A percentile compares a stretch with the other conserved stretches of the same genome.
Conservation (phyloP, 2,113 vertebrate species). For the Redunca redunca region DNA sequence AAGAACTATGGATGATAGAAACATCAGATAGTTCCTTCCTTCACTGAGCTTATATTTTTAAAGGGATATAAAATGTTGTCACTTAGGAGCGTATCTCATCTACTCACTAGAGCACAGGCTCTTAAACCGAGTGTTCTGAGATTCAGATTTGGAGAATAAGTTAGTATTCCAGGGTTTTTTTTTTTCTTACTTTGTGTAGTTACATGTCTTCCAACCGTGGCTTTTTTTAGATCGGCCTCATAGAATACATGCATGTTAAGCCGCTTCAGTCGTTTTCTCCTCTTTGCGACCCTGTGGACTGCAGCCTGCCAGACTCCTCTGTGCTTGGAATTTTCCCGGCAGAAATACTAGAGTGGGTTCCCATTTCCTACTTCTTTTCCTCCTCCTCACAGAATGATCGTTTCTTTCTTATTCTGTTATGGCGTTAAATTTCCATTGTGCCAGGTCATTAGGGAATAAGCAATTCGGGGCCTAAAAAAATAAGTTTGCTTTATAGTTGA, state of each 20-base stretch:
- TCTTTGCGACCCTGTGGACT: neutral
- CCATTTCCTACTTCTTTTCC: neutral
- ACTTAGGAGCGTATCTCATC: too few relatives aligned
- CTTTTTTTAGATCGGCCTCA: neutral
- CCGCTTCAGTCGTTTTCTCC: neutral
- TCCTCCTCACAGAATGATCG: neutral
- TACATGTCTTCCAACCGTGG: neutral
- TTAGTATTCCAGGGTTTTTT: neutral
- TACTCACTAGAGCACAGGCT: too few relatives aligned
- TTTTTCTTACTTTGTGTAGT: neutral
- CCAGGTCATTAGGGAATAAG: neutral
- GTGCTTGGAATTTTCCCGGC: neutral
- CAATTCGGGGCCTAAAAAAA: neutral
- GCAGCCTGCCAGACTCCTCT: neutral
- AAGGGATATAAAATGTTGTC: neutral
- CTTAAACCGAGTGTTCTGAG: too few relatives aligned
- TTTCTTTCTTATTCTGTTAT: neutral
- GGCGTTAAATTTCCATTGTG: conserved; percentile 17
- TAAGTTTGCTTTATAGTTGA: neutral
- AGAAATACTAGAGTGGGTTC: neutral
- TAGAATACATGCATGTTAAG: neutral
- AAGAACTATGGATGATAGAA: neutral
- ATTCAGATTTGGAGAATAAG: too few relatives aligned
- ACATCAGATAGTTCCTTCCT: neutral
- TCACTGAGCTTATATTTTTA: neutral